A percentile compares a stretch with the other conserved stretches of the same genome.
These are phyloP conservation scores for Cosmorhoe ocellata DNA, from an alignment of 2,888 invertebrate species.

Conservation along the genomic window DNA sequence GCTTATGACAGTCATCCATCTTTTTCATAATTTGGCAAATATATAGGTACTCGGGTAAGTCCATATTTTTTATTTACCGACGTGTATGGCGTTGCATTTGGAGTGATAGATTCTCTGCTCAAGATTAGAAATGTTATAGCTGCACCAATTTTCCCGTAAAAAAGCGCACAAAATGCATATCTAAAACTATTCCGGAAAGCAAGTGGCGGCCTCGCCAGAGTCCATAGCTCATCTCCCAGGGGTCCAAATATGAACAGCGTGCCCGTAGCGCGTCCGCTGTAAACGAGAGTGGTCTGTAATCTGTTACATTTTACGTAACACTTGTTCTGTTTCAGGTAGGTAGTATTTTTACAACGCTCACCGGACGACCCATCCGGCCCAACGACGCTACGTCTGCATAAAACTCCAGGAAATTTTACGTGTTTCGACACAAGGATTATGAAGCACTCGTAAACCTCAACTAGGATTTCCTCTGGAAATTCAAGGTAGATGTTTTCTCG, in stretches of 20 bases:
- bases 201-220: constrained; percentile 6
- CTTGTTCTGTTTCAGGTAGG: constrained; percentile 58
- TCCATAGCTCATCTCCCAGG: constrained; percentile 39
- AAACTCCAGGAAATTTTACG: constrained; percentile 68
- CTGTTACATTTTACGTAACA: constrained; percentile 63
- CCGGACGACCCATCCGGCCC: constrained; percentile 55
- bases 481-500: constrained; percentile 42
- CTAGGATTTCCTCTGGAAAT: constrained; percentile 55
- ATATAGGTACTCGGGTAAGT: too few species aligned
- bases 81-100: too few species aligned
- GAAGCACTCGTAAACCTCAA: constrained; percentile 67
- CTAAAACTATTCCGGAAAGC: constrained; percentile 21
- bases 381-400: constrained; percentile 67
- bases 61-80: too few species aligned
- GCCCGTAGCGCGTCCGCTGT: constrained; percentile 50
- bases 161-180: constrained; percentile 19
- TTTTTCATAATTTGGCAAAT: too few species aligned
- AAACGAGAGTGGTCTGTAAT: constrained; percentile 62
- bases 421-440: constrained; percentile 68
- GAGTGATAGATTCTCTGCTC: not conserved
- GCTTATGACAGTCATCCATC: too few species aligned
- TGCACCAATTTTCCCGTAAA: constrained; percentile 7
- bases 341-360: constrained; percentile 60
- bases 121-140: constrained; percentile 5
- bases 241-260: constrained; percentile 43